phyloP scores from a whole-genome alignment of 2,797 vertebrate genomes.

The Anas capensis region DNA sequence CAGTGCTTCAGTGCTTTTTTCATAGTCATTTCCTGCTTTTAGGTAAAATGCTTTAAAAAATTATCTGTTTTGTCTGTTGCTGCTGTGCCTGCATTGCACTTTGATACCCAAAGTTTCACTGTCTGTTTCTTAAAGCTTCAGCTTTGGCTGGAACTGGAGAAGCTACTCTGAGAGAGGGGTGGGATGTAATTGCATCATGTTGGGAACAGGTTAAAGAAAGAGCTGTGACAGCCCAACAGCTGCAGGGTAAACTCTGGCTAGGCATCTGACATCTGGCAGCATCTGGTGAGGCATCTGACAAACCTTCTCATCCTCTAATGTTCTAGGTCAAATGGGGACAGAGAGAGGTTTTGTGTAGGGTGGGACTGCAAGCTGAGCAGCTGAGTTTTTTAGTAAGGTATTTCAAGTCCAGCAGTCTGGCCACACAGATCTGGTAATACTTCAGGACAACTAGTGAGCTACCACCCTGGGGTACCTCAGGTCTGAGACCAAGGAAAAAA shows the following conservation, averaged over 20 bases:
- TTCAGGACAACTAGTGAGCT: not conserved
- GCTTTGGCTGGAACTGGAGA: not conserved
- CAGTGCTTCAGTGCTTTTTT: slow-evolving; percentile 29
- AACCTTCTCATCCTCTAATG: not conserved
- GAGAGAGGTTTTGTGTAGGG: not conserved
- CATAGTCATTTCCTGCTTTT: slow-evolving; percentile 20
- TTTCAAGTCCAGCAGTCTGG: not conserved
- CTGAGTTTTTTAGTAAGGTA: not conserved
- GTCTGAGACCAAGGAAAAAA: not conserved
- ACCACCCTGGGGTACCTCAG: not conserved
- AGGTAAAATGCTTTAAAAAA: slow-evolving; percentile 46
- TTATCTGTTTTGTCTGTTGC: slow-evolving; percentile 31
- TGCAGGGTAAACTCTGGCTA: not conserved
- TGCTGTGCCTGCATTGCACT: not conserved
- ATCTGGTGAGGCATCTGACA: slow-evolving; percentile 8
- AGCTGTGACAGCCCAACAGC: not conserved
- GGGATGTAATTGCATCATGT: not conserved
- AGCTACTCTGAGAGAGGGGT: not conserved
- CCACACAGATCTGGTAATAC: not conserved
- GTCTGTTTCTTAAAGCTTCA: not conserved
- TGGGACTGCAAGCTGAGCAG: not conserved
- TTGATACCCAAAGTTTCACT: not conserved
- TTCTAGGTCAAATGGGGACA: not conserved
- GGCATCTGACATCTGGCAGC: not conserved
- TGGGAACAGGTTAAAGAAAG: not conserved